These are phyloP conservation scores for Leptinotarsa texana DNA, from an alignment of 1,140 invertebrate species.

Conservation along the genomic window DNA sequence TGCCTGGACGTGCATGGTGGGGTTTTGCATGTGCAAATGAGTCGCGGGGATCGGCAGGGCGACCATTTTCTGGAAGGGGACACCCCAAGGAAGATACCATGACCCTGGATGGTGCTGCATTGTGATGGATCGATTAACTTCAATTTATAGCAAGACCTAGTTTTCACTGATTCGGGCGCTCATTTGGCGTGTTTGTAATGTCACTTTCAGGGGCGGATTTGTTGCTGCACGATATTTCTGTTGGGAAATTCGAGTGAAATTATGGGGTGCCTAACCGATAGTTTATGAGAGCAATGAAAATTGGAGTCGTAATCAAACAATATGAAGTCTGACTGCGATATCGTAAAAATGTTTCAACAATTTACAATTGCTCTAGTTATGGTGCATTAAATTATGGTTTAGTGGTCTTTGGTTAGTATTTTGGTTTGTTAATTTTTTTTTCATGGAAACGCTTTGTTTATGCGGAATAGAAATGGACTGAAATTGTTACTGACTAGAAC, in stretches of 20 bases:
- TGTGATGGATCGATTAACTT: conserved; percentile 36
- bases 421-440: too few relatives aligned
- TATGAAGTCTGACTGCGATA: too few relatives aligned
- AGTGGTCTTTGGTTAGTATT: too few relatives aligned
- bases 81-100: conserved; percentile 61
- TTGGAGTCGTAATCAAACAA: too few relatives aligned
- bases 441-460: too few relatives aligned
- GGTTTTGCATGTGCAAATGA: conserved; percentile 49
- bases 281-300: too few relatives aligned
- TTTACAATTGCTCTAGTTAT: too few relatives aligned
- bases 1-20: conserved; percentile 51
- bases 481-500: too few relatives aligned
- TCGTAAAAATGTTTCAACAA: too few relatives aligned
- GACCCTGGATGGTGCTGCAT: conserved; percentile 60
- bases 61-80: conserved; percentile 61
- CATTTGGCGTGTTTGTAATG: conserved; percentile 19
- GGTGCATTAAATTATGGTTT: too few relatives aligned
- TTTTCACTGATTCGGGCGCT: conserved; percentile 7
- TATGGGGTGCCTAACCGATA: background rate
- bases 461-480: too few relatives aligned
- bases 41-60: conserved; percentile 56
- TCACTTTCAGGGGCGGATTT: background rate
- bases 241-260: background rate
- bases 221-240: background rate
- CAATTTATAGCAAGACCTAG: conserved; percentile 3